phyloP scores from a whole-genome alignment of 35 echinoderm and acorn worm genomes.

The Lytechinus pictus region DNA sequence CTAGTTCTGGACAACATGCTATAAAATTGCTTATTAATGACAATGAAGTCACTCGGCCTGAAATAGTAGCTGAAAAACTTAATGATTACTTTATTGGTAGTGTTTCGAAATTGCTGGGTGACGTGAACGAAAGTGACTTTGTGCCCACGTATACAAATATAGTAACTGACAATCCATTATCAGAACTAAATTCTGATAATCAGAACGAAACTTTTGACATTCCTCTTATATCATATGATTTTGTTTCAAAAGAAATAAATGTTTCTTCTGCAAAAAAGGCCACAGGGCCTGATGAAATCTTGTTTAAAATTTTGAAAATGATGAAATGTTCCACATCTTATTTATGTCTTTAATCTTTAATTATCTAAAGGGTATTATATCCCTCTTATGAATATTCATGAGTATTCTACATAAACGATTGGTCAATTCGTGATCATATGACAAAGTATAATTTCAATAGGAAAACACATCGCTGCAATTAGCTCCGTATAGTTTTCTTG shows the following conservation, averaged over 20 bases:
- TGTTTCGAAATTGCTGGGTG: not conserved
- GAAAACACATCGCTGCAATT: no score
- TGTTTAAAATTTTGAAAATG: not conserved
- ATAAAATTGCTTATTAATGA: constrained; percentile 23
- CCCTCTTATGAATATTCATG: no score
- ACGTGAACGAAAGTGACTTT: not conserved
- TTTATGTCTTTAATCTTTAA: not conserved
- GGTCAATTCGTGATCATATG: no score
- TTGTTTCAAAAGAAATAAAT: no score
- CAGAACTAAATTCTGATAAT: not conserved
- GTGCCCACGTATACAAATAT: not conserved
- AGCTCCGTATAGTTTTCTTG: no score
- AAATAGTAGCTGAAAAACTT: constrained; percentile 18
- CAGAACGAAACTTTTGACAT: not conserved
- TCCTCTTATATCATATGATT: not conserved
- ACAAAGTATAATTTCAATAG: no score
- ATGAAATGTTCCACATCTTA: constrained; percentile 13
- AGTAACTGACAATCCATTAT: not conserved
- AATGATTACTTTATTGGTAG: constrained; percentile 20
- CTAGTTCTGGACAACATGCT: not conserved
- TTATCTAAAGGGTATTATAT: not conserved
- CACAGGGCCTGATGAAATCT: constrained; percentile 20
- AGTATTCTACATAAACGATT: no score
- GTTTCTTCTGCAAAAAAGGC: not conserved
- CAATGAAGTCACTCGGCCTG: not conserved